phyloP scores from a whole-genome alignment of 2,888 invertebrate species.

The Drosophila acutilabella region DNA sequence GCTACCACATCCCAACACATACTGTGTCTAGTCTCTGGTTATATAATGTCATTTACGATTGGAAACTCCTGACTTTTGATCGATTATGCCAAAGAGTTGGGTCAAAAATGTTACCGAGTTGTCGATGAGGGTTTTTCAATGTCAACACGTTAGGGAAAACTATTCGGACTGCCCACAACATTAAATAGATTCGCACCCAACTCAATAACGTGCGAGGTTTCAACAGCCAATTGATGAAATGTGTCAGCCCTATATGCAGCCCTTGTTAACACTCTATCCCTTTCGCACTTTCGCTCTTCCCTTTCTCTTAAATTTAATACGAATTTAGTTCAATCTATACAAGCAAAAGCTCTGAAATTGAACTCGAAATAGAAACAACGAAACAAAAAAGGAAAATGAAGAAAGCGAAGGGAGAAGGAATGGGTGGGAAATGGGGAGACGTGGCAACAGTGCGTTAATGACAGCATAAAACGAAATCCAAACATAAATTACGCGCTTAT shows the following conservation, averaged over 20 bases:
- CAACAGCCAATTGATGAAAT: constrained; percentile 30
- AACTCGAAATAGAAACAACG: constrained; percentile 12
- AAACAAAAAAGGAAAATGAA: constrained; percentile 18
- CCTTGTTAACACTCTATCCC: background rate
- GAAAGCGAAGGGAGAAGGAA: background rate
- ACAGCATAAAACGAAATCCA: constrained; percentile 81
- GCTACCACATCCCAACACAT: constrained; percentile 25
- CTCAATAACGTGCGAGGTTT: constrained; percentile 17
- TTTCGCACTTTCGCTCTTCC: background rate
- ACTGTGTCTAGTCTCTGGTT: constrained; percentile 7
- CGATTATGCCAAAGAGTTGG: constrained; percentile 52
- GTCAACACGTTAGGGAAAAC: constrained; percentile 5
- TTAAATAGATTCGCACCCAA: constrained; percentile 24
- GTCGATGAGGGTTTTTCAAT: constrained; percentile 9
- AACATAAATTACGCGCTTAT: constrained; percentile 81
- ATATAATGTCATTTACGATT: constrained; percentile 46
- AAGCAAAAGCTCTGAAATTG: constrained; percentile 13
- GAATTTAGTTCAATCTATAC: constrained; percentile 10
- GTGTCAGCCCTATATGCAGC: constrained; percentile 17
- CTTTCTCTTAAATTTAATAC: constrained; percentile 15
- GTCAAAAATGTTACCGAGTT: background rate
- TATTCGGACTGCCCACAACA: constrained; percentile 29
- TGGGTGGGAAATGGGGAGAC: constrained; percentile 14
- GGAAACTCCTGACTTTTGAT: constrained; percentile 58
- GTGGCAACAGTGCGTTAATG: constrained; percentile 76